A percentile compares a stretch with the other conserved stretches of the same genome.
phyloP scores from a whole-genome alignment of 2,888 invertebrate species.

The Cephus nigrinus region DNA sequence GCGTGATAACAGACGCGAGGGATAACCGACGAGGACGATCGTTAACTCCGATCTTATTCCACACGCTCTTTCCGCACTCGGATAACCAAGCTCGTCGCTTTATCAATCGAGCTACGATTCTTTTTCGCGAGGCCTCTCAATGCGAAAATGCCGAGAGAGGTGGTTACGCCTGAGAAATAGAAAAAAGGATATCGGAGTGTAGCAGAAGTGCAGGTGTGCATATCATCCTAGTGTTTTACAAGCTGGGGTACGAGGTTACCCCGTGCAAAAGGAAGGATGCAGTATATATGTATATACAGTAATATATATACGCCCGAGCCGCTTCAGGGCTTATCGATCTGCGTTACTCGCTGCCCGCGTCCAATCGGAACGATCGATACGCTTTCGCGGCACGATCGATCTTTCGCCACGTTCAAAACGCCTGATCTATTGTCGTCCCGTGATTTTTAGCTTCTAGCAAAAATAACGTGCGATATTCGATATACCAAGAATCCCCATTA shows the following conservation, averaged over 20 bases:
- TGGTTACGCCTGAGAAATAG: neutral
- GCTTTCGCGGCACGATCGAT: slow-evolving; percentile 37
- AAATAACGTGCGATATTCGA: neutral
- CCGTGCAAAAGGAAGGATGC: neutral
- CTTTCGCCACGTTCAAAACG: neutral
- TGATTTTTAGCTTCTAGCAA: slow-evolving; percentile 16
- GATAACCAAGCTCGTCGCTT: neutral
- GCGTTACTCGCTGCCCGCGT: slow-evolving; percentile 14
- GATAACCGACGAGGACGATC: neutral
- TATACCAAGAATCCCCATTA: neutral
- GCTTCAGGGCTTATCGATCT: slow-evolving; percentile 14
- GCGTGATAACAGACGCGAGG: slow-evolving; percentile 11
- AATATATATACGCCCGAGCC: neutral
- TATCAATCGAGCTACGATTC: neutral
- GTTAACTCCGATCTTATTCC: neutral
- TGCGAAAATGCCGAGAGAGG: neutral
- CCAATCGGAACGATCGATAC: slow-evolving; percentile 41
- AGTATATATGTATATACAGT: too few relatives aligned
- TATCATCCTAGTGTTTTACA: neutral
- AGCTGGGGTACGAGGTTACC: neutral
- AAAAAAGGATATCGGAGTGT: neutral
- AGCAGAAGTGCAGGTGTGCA: neutral
- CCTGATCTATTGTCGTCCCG: slow-evolving; percentile 10
- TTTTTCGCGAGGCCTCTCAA: neutral
- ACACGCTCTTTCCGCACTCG: neutral